Evolutionary conservation across 2,113 vertebrate species (phyloP).

Genomic region (Glaucidium brasilianum): DNA sequence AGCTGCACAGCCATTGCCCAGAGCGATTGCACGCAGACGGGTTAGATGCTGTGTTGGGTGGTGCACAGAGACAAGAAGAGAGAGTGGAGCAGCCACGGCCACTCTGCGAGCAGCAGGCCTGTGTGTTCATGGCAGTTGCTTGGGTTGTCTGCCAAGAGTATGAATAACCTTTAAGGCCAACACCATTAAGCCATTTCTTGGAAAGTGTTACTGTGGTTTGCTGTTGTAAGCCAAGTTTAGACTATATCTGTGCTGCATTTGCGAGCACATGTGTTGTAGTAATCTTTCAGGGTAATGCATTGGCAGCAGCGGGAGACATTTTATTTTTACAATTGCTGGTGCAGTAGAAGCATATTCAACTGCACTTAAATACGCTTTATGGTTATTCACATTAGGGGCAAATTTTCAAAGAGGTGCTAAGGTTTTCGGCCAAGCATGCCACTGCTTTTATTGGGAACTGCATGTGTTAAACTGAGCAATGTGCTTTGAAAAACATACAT

Average conservation of each 20-base stretch:
- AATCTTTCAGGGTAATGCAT: constrained; percentile 71
- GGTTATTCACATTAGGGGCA: constrained; percentile 54
- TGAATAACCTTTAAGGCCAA: constrained; percentile 62
- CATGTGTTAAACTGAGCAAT: background rate
- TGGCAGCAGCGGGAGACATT: constrained; percentile 63
- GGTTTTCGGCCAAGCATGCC: constrained; percentile 39
- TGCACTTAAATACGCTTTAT: constrained; percentile 38
- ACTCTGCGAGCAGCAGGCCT: background rate
- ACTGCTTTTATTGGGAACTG: constrained; percentile 1
- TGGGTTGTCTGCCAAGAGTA: constrained; percentile 35
- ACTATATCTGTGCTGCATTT: constrained; percentile 63
- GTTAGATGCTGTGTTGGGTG: background rate
- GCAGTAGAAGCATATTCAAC: constrained; percentile 47
- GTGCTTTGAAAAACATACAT: background rate
- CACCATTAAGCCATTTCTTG: constrained; percentile 66
- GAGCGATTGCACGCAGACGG: rapidly evolving
- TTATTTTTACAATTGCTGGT: constrained; percentile 70
- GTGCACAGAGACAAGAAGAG: background rate
- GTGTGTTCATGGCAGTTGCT: background rate
- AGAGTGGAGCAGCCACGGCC: background rate
- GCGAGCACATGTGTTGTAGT: constrained; percentile 72
- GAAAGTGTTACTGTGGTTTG: constrained; percentile 55
- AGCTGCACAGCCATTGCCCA: background rate
- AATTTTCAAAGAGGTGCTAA: constrained; percentile 57
- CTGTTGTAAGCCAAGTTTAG: constrained; percentile 56